Evolutionary conservation across 2,797 vertebrate species (phyloP).

Genomic region (Bradypodion ventrale): DNA sequence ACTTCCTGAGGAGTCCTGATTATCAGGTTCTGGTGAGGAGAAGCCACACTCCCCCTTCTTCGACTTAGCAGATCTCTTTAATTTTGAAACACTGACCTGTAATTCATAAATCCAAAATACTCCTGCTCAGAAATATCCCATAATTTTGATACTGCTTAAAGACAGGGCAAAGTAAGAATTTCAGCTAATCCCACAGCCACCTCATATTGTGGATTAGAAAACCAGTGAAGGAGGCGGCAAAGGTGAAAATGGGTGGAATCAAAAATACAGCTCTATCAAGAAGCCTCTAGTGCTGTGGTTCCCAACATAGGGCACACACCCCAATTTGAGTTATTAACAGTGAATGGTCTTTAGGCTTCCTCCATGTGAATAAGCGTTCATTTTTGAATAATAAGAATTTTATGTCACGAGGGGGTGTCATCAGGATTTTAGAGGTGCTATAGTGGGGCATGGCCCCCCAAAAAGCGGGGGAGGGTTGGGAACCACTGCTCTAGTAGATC

Average conservation of each 20-base stretch:
- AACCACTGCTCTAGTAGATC: neutral
- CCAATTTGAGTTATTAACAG: no score
- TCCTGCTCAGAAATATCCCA: conserved; percentile 40
- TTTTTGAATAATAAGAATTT: no score
- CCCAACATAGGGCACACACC: no score
- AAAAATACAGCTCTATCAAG: neutral
- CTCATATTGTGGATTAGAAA: neutral
- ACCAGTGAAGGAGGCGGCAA: neutral
- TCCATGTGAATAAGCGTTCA: no score
- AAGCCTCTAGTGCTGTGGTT: no score
- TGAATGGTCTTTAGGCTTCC: no score
- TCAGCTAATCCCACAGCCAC: neutral
- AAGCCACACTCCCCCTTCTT: conserved; percentile 91
- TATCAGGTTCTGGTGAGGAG: conserved; percentile 93
- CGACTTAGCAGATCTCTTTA: conserved; percentile 84
- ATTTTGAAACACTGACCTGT: conserved; percentile 93
- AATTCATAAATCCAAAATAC: conserved; percentile 14
- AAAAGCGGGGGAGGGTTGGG: no score
- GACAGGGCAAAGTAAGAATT: neutral
- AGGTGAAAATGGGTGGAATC: neutral
- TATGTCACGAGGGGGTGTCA: no score
- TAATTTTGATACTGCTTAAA: no score
- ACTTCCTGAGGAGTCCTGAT: conserved; percentile 94
- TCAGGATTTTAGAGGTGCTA: no score
- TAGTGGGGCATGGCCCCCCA: no score